Conservation (phyloP, 2,797 vertebrate genomes). For the Hemitrygon akajei region DNA sequence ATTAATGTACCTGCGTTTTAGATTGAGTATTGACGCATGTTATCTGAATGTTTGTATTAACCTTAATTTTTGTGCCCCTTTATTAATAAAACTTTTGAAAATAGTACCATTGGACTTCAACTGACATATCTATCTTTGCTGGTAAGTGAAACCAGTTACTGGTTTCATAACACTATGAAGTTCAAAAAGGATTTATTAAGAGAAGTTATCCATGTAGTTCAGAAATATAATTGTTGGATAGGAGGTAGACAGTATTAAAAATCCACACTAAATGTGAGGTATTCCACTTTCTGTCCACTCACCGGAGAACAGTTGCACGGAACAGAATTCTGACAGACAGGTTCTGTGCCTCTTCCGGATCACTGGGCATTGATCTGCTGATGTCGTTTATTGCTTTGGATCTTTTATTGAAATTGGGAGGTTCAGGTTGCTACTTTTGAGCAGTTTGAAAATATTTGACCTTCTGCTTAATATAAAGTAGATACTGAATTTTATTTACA, state of each 20-base stretch:
- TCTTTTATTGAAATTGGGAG: neutral
- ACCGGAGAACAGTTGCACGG: neutral
- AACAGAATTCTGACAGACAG: neutral
- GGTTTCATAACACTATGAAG: too few relatives aligned
- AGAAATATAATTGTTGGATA: neutral
- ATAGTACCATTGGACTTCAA: too few relatives aligned
- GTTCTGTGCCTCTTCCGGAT: neutral
- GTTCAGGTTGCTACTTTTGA: neutral
- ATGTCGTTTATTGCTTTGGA: neutral
- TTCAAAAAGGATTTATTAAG: neutral
- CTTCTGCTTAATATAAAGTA: neutral
- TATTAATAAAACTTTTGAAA: too few relatives aligned
- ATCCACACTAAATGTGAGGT: too few relatives aligned
- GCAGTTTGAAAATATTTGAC: neutral
- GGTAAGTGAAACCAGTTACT: too few relatives aligned
- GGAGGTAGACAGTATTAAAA: neutral
- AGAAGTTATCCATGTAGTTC: neutral
- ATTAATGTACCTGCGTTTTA: too few relatives aligned
- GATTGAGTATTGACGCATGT: too few relatives aligned
- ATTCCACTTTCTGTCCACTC: too few relatives aligned
- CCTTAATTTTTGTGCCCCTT: too few relatives aligned
- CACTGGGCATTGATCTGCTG: neutral
- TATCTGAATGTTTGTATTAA: too few relatives aligned
- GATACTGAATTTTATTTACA: neutral
- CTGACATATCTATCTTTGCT: too few relatives aligned